Evolutionary conservation across 53 echinoderm and acorn worm genomes (phyloP).

Genomic region (Apostichopus leukothele): DNA sequence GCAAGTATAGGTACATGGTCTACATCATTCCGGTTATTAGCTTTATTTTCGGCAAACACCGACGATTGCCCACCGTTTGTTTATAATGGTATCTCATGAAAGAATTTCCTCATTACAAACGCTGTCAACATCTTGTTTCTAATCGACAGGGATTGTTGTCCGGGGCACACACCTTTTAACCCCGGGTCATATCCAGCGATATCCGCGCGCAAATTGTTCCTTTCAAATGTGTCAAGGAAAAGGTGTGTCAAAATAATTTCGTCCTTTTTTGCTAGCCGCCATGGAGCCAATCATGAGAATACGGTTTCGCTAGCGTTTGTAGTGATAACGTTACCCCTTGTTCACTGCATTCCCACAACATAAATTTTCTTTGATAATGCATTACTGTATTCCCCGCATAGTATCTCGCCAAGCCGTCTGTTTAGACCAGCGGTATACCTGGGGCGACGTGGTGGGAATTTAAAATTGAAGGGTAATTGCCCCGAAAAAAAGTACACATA

Average conservation of each 20-base stretch:
- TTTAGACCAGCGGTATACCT: slow-evolving; percentile 24
- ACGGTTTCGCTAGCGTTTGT: slow-evolving; percentile 4
- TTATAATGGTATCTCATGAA: neutral
- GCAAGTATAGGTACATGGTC: no score
- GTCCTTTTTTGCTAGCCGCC: slow-evolving; percentile 7
- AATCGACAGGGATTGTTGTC: slow-evolving; percentile 17
- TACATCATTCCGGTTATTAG: no score
- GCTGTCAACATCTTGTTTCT: slow-evolving; percentile 22
- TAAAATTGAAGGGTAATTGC: slow-evolving; percentile 41
- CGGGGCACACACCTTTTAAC: slow-evolving; percentile 25
- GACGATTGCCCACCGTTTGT: no score
- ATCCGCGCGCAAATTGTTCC: slow-evolving; percentile 1
- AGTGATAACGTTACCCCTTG: slow-evolving; percentile 1
- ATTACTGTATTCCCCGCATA: slow-evolving; percentile 15
- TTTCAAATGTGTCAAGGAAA: slow-evolving; percentile 16
- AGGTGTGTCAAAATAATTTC: neutral
- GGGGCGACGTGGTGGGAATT: slow-evolving; percentile 13
- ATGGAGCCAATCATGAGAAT: neutral
- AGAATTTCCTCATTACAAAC: slow-evolving; percentile 22
- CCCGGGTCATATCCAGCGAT: neutral
- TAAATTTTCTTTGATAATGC: neutral
- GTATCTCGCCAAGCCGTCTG: slow-evolving; percentile 30
- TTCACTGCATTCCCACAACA: slow-evolving; percentile 14
- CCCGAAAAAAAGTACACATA: slow-evolving; percentile 25
- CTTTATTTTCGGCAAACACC: no score